Base-by-base conservation (phyloP, 2,888 invertebrate genomes). In the Therioaphis trifolii region DNA sequence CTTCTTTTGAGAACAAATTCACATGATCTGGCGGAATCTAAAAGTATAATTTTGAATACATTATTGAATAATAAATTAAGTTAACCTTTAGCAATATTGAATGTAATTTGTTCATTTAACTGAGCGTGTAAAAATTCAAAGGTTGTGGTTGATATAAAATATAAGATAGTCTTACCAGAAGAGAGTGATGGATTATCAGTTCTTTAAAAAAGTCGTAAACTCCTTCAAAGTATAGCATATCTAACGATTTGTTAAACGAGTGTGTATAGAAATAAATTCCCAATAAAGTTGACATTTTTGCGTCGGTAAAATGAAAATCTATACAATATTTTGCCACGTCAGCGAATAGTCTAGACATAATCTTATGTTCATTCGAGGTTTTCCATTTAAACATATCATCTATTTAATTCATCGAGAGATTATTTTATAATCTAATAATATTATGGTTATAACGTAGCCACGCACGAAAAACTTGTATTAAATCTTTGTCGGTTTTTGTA, bases 181-280 rank as follows among this genome's bases (percentile, higher is more conserved):
- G 46, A 0, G 80, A 71, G 46, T 80, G 80, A 46, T 21, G 80
- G 29, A 80, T 72, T 58, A 80, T 72, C 5, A 80, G 21, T 72
- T 69, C 71, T 80, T 72, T 58, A 15, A 80, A 80, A 29, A 80
- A 80, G 21, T 55, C 14, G 46, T 71, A 80, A 21, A 80, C 46
- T 21, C 46, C 61, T 1, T 49, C n/a, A n/a, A n/a, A n/a, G n/a
- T 7, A 35, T 35, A 61, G 12, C 15, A 9, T n/a, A 4, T 46
- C 11, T 12, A 61, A 71, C 18, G 71, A 80, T 71, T 43, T 71
- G 27, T 55, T 71, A 27, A 46, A 72, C 2, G 2, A 58, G 61
- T 80, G 80, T 15, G 61, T 58, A 71, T 71, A 80, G 27, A 11
- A 61, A 80, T 80, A 80, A 46, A 46, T 49, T 46, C 80, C 80